Conservation (phyloP, 2,888 invertebrate species). For the Helicoverpa assulta region DNA sequence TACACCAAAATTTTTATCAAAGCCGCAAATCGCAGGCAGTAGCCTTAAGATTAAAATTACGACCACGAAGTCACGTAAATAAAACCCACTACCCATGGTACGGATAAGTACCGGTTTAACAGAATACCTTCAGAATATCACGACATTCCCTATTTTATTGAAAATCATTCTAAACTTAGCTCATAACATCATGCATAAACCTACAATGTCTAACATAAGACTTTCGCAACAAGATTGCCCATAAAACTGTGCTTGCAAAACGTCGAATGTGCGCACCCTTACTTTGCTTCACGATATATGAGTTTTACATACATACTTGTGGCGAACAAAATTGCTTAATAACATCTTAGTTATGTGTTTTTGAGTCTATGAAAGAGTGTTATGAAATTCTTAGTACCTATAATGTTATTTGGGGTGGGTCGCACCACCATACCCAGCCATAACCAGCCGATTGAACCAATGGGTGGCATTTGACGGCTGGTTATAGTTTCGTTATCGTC, state of each 20-base stretch:
- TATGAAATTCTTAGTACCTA: not conserved
- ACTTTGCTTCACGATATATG: slow-evolving; percentile 36
- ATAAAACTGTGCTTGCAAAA: slow-evolving; percentile 36
- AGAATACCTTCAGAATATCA: not conserved
- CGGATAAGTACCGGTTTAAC: not conserved
- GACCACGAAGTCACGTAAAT: not conserved
- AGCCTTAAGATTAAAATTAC: not conserved
- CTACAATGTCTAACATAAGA: slow-evolving; percentile 32
- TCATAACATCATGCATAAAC: slow-evolving; percentile 30
- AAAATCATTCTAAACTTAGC: slow-evolving; percentile 20
- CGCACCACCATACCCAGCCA: too few species aligned
- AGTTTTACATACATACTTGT: slow-evolving; percentile 13
- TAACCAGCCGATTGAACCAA: too few species aligned
- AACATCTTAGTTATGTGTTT: slow-evolving; percentile 12
- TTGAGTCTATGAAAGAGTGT: not conserved
- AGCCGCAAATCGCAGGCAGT: not conserved
- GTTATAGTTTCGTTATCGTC: too few species aligned
- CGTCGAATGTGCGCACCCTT: slow-evolving; percentile 28
- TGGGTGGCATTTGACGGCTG: too few species aligned
- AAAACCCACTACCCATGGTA: not conserved
- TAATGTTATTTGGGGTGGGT: too few species aligned
- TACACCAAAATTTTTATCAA: not conserved
- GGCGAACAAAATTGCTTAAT: slow-evolving; percentile 6
- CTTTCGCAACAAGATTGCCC: slow-evolving; percentile 31
- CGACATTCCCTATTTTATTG: not conserved